Base-by-base conservation (phyloP, 2,888 invertebrate species). In the Geophilus truncorum region DNA sequence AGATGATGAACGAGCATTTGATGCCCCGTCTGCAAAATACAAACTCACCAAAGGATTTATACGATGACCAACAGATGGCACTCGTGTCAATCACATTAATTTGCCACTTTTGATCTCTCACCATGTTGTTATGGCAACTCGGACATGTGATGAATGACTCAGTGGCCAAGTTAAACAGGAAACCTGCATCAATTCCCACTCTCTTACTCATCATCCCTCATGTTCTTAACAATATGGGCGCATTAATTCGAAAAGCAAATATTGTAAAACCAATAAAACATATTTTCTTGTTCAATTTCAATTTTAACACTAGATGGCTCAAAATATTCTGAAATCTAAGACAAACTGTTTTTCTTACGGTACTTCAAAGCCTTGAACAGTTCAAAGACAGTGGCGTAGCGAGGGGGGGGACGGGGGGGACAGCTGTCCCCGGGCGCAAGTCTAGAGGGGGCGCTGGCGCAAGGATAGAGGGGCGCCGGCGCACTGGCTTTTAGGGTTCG, bases 21-120 rank as follows among this genome's bases (percentile, higher is more conserved):
- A 62, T 62, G 62, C 62, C 62, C 25, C 62, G 62, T 62, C 25
- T 62, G 9, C 62, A 62, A 62, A 62, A 62, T 62, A 62, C 62
- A 62, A 62, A 62, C 62, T 62, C 62, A 62, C 25, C 62, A 9
- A 25, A 62, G 62, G 62, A 62, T 62, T 62, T 62, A 62, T 62
- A 12, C 62, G 62, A 62, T 62, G 62, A 62, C 62, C 62, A 62
- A 62, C 62, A 62, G 62, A 62, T 62, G 62, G 62, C 62, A 62
- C 62, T 62, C 15, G 62, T 62, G 62, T 62, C 62, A 62, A 62
- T 62, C 62, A 62, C 62, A 62, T 62, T 62, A 62, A 62, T 62
- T 62, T 62, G 62, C 62, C 62, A 62, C 62, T 62, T 62, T 62
- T 62, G 62, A 62, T 62, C 23, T 62, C 62, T 62, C 62, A 62